Conservation (phyloP, 1,140 invertebrate genomes). For the Anoplolepis gracilipes region DNA sequence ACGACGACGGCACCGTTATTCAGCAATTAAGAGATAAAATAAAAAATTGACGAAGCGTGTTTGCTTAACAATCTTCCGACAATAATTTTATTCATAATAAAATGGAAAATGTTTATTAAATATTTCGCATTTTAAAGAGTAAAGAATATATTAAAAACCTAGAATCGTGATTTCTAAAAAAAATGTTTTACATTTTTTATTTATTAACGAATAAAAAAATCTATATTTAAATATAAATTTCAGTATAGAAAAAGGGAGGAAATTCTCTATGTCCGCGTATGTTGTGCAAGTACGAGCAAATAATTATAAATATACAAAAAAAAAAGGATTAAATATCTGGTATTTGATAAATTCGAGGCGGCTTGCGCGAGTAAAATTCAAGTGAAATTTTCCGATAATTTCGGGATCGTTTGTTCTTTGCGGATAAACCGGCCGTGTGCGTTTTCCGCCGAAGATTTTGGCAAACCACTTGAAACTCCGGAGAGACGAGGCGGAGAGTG, state of each 20-base stretch:
- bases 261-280: not conserved
- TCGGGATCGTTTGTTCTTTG: conserved; percentile 14
- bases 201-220: not conserved
- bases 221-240: not conserved
- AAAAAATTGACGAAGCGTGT: conserved; percentile 17
- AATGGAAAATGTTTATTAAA: not conserved
- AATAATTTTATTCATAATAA: not conserved
- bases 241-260: not conserved
- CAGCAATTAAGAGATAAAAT: conserved; percentile 68
- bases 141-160: not conserved
- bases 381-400: conserved; percentile 30
- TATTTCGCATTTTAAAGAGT: not conserved
- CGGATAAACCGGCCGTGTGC: conserved; percentile 6
- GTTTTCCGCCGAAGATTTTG: conserved; percentile 30
- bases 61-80: not conserved
- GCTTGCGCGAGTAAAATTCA: not conserved
- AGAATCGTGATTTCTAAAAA: not conserved
- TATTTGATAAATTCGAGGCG: not conserved
- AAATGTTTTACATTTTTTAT: not conserved
- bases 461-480: conserved; percentile 43
- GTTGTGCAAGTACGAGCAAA: not conserved
- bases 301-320: not conserved
- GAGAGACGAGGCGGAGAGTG: not conserved
- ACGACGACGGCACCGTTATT: conserved; percentile 50
- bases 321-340: not conserved